Base-by-base conservation (phyloP, 2,888 invertebrate species). In the Serrognathus titanus region DNA sequence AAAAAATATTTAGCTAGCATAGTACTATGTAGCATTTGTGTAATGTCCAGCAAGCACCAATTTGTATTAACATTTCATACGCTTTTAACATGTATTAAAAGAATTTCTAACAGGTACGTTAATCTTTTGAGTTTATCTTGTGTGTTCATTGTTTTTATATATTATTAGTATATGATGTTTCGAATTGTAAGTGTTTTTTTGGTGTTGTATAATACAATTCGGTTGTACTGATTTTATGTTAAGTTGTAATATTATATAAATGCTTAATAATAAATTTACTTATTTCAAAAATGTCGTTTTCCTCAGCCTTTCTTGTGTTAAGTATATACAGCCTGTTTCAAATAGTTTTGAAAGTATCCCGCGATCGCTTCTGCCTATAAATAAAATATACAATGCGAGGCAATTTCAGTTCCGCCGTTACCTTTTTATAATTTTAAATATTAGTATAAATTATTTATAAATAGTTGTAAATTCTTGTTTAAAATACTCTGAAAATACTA, bases 61-160 rank as follows among this genome's bases (percentile, higher is more conserved):
- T 69, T 73, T 70, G 67, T 71, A 67, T 63, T 58, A 68, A 69
- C 66, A 66, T 70, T 71, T 72, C 71, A 68, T 71, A 72, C 68
- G 72, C 72, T 74, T 74, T 65, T 63, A 65, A 64, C 63, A 62
- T 63, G 60, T 60, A 62, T 46, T 53, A 57, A 45, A 48, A 56
- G 49, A 50, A 57, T 53, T 57, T 43, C 16, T 43, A 43, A 43
- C 43, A 16, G 43, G 43, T 43, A 43, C 16, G 12, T 16, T 43
- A 43, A 11, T 43, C 20, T 43, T 43, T 37, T 12, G 12, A 31
- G 20, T 35, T 52, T 49, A 43, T 43, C 20, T 43, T 43, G 13
- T 20, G 43, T 43, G 12, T 16, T 20, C 20, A 43, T 31, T 31
- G 43, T 43, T 16, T 16, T 10, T 43, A 40, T 40, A 40, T 16